Evolutionary conservation across 2,113 vertebrate genomes (phyloP).

Genomic region (Elgaria multicarinata): DNA sequence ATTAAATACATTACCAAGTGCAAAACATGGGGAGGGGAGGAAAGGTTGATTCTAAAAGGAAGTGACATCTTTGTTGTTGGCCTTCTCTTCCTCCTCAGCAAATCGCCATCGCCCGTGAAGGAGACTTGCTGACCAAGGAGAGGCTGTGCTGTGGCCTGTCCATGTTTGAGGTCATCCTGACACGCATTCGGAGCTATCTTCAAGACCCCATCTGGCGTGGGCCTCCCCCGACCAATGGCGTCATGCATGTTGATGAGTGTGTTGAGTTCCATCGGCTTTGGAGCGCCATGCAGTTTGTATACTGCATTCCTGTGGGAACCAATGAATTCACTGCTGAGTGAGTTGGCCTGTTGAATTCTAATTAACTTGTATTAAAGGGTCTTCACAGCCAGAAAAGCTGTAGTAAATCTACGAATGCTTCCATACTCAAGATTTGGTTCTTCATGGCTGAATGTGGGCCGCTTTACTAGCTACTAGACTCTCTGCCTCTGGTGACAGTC

Average conservation of each 20-base stretch:
- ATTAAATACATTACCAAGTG: background rate
- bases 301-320: constrained; percentile 97
- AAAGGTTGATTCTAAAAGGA: background rate
- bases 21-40: background rate
- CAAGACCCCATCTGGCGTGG: constrained; percentile 97
- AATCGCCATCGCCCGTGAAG: constrained; percentile 98
- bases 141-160: constrained; percentile 97
- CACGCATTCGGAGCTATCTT: constrained; percentile 95
- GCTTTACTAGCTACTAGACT: background rate
- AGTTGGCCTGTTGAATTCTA: constrained; percentile 66
- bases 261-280: constrained; percentile 98
- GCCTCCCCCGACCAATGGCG: constrained; percentile 95
- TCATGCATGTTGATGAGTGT: constrained; percentile 99
- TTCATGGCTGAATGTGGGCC: background rate
- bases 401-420: background rate
- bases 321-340: constrained; percentile 99
- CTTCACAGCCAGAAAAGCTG: background rate
- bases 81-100: constrained; percentile 81
- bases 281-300: constrained; percentile 99
- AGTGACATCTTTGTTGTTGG: background rate
- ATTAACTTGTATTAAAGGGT: background rate
- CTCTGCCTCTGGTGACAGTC: background rate
- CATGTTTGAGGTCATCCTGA: constrained; percentile 99
- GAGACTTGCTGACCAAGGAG: constrained; percentile 98
- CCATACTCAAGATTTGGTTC: background rate